These are phyloP conservation scores for Drosophila cardini DNA, from an alignment of 1,140 invertebrate genomes.

Conservation along the genomic window DNA sequence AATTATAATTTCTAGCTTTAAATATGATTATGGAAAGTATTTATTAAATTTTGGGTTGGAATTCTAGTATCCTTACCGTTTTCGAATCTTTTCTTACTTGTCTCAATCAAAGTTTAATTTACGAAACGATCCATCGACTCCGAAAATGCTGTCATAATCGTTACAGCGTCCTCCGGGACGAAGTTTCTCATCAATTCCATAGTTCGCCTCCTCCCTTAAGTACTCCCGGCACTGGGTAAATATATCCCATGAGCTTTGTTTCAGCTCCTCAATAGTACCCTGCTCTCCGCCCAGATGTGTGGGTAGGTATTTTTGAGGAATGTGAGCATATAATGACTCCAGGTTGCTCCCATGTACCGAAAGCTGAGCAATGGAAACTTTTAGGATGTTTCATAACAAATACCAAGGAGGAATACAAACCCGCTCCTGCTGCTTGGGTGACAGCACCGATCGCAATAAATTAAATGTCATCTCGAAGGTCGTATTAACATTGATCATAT, in stretches of 20 bases:
- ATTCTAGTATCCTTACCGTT: too few species aligned
- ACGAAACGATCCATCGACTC: conserved; percentile 87
- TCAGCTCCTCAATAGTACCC: conserved; percentile 84
- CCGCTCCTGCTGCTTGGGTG: conserved; percentile 84
- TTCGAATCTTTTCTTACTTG: background rate
- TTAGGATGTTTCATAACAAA: background rate
- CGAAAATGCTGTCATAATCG: conserved; percentile 86
- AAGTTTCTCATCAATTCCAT: conserved; percentile 85
- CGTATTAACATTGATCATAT: conserved; percentile 85
- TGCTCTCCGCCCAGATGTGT: conserved; percentile 86
- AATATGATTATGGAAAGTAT: too few species aligned
- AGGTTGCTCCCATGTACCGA: conserved; percentile 84
- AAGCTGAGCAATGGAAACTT: background rate
- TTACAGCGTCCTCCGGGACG: conserved; percentile 85
- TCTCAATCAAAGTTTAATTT: conserved; percentile 80
- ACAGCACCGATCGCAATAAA: conserved; percentile 85
- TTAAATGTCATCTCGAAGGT: conserved; percentile 85
- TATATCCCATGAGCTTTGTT: conserved; percentile 85
- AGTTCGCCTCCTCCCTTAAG: conserved; percentile 86
- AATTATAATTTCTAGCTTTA: too few species aligned
- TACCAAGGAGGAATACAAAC: conserved; percentile 59
- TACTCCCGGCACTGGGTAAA: conserved; percentile 85
- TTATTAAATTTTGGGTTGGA: too few species aligned
- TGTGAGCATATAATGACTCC: conserved; percentile 82
- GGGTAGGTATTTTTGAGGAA: conserved; percentile 85